Base-by-base conservation (phyloP, 1,140 invertebrate species). In the Armadillidium nasatum region DNA sequence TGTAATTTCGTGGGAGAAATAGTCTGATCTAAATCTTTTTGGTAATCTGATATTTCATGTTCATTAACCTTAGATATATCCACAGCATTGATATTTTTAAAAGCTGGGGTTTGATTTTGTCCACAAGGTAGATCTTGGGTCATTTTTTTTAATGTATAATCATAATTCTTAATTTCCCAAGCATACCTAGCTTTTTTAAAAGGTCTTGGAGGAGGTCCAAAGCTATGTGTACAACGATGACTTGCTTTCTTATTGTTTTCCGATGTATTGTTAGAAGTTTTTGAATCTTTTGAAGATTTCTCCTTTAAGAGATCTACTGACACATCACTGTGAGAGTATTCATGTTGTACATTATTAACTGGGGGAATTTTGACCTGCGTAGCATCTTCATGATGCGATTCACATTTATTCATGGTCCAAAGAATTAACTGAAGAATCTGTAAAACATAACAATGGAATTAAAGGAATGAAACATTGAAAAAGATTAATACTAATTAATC, bases 101-200 rank as follows among this genome's bases (percentile, higher is more conserved):
- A 60, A 60, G 4, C 19, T 15, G 50, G 19, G 7, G 1, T 19
- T 60, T 60, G 50, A 60, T 60, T 60, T 4, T 60, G 11, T 7
- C 19, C 11, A 60, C 11, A 15, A 60, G 50, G 11, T 54, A 78
- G 22, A 69, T 69, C 75, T 74, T 78, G 77, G 21, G 74, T 70
- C 79, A 80, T 80, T 43, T 78, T 78, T 11, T 75, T 78, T 23
- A 80, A 69, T 33, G 79, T 80, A 72, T 80, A 76, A 54, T 80
- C 79, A 69, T 80, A 80, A 60, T 80, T 80, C 72, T 80, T 80
- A 33, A 80, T 80, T 69, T 80, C 76, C 79, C 79, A 80, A 7
- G 79, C 79, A 72, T 78, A 80, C 22, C 79, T 72, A n/a, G 79
- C 79, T 72, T 80, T 80, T 72, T 80, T 80, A 54, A 80, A 80